These are phyloP conservation scores for Sminthurides aquaticus DNA, from an alignment of 2,888 invertebrate genomes.

Conservation along the genomic window DNA sequence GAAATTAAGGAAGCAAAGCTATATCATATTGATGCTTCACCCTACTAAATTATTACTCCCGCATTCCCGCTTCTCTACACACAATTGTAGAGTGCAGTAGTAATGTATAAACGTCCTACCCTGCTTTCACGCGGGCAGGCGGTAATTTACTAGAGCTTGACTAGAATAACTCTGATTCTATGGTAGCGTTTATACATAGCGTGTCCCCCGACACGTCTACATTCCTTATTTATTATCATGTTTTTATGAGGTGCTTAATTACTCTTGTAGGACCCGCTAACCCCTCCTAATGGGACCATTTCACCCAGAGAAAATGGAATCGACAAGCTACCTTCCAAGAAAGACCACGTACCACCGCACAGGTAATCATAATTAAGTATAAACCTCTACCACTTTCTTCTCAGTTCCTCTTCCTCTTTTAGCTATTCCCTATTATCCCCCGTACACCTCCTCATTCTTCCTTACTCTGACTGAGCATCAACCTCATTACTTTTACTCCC, in stretches of 20 bases:
- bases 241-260: conserved; percentile 24
- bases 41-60: too few species aligned
- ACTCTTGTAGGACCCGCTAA: conserved; percentile 61
- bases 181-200: too few species aligned
- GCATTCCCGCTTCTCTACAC: too few species aligned
- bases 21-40: too few species aligned
- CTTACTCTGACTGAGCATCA: too few species aligned
- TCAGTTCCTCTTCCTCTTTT: not conserved
- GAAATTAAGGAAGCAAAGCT: too few species aligned
- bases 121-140: too few species aligned
- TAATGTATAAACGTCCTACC: too few species aligned
- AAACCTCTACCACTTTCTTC: not conserved
- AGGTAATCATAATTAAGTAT: conserved; percentile 48
- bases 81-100: too few species aligned
- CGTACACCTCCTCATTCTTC: not conserved
- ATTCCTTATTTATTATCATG: not conserved
- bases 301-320: conserved; percentile 82
- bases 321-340: conserved; percentile 68
- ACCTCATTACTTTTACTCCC: too few species aligned
- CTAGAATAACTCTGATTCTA: too few species aligned
- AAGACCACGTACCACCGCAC: conserved; percentile 64
- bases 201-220: not conserved
- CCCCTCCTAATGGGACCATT: conserved; percentile 77
- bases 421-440: not conserved
- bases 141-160: too few species aligned